phyloP scores from a whole-genome alignment of 2,113 vertebrate species.

The Isichthys henryi region DNA sequence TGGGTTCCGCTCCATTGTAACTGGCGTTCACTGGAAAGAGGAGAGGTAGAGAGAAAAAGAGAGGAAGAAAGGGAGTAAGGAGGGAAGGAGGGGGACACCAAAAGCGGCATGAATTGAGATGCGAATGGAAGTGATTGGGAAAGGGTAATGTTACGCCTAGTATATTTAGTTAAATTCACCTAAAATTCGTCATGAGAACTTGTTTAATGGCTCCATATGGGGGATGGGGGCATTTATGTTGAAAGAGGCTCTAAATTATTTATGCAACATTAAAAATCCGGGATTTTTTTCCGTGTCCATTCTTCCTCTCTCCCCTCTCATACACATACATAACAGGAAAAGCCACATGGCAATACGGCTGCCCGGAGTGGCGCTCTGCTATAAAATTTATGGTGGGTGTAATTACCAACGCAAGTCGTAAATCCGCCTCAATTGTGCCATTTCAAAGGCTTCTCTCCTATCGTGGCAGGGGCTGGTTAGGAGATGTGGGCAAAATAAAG shows the following conservation, averaged over 20 bases:
- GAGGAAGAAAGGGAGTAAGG: conserved; percentile 18
- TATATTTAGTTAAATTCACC: conserved; percentile 42
- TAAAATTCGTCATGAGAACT: conserved; percentile 65
- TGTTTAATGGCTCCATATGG: conserved; percentile 61
- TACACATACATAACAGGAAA: conserved; percentile 71
- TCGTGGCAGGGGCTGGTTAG: conserved; percentile 36
- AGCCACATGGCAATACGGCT: conserved; percentile 72
- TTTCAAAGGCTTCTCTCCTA: conserved; percentile 70
- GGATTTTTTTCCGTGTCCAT: conserved; percentile 44
- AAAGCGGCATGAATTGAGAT: conserved; percentile 18
- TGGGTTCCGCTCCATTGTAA: conserved; percentile 73
- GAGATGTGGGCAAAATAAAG: conserved; percentile 55
- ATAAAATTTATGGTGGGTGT: conserved; percentile 90
- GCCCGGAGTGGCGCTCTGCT: conserved; percentile 75
- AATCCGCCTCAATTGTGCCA: conserved; percentile 85
- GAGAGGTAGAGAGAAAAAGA: conserved; percentile 25
- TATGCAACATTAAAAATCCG: conserved; percentile 69
- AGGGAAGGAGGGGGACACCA: conserved; percentile 17
- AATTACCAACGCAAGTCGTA: conserved; percentile 83
- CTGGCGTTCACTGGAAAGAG: conserved; percentile 49
- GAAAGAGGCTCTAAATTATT: conserved; percentile 74
- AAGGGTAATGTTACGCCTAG: conserved; percentile 40
- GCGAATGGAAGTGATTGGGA: conserved; percentile 12
- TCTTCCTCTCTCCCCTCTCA: conserved; percentile 29
- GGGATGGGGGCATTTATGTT: conserved; percentile 59